Evolutionary conservation across 2,113 vertebrate genomes (phyloP), one percentile per base, ranked within the genome.

Genomic region (Mobula birostris): DNA sequence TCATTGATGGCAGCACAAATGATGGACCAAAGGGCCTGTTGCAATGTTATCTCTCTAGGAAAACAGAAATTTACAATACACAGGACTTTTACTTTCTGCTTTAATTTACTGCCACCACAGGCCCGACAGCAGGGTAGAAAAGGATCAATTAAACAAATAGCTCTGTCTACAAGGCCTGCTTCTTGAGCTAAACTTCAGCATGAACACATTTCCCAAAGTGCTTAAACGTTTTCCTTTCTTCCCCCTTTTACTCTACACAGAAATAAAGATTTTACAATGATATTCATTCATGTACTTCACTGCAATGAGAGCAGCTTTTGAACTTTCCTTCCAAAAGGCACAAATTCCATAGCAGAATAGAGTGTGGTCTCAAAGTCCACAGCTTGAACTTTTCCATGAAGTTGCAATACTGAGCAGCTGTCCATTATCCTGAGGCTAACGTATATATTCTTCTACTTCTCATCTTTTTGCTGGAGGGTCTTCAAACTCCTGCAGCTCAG

Each of bases 381-480:
- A 70, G 66, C 17, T 92, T 92, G 29, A 72, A 58, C 66, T 92
- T 92, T 92, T 70, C 36, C 68, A 68, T 70, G 32, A 36, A 8
- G 66, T 27, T 92, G 66, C 68, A 72, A 72, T 36, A 27, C 48
- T 36, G 36, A 93, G 21, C 90, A 93, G 24, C 40, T 48, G 36
- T 36, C 36, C 36, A 36, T 36, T 36, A 36, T 36, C 36, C 36
- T 74, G 68, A 48, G 68, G 77, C 95, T 95, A 97, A 94, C 96
- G 97, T 12, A 96, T 96, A 24, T 95, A 95, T 83, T 98, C 97
- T 29, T 96, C 95, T 87, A 97, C 95, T 96, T 97, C 99, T 94
- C 95, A 96, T 95, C 97, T 98, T 96, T 99, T 99, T 88, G 97
- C 94, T 1, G 96, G 96, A 5, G 98, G 98, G 95, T 98, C 98